These are phyloP conservation scores for Burhinus bistriatus DNA, from an alignment of 2,113 vertebrate genomes.

Conservation along the genomic window DNA sequence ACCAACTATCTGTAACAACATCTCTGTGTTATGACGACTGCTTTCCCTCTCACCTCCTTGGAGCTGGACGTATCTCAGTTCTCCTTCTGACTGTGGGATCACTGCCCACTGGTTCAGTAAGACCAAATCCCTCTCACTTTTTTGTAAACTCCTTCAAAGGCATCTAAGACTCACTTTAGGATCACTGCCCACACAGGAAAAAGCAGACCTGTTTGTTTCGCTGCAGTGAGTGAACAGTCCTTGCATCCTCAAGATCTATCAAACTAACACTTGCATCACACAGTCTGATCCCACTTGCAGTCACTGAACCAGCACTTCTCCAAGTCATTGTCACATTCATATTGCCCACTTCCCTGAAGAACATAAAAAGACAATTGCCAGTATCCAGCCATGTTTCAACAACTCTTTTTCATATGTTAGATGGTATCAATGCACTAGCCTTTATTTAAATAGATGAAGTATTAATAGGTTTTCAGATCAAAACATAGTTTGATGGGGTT, in stretches of 20 bases:
- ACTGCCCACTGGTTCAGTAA: not conserved
- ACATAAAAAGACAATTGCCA: not conserved
- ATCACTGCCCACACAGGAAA: not conserved
- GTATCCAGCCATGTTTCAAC: not conserved
- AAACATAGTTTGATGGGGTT: not conserved
- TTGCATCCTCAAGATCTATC: not conserved
- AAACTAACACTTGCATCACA: not conserved
- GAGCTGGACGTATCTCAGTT: not conserved
- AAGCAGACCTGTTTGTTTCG: not conserved
- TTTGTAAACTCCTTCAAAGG: not conserved
- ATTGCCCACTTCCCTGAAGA: not conserved
- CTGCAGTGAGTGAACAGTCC: not conserved
- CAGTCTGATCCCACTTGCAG: not conserved
- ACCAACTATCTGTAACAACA: not conserved
- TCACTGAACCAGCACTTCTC: not conserved
- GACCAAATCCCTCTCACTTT: not conserved
- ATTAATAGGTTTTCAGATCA: not conserved
- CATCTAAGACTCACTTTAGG: not conserved
- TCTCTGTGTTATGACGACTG: rapidly evolving
- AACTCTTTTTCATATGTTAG: not conserved
- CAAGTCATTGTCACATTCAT: not conserved
- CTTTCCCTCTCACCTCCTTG: not conserved
- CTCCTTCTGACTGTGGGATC: not conserved
- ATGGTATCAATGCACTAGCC: not conserved
- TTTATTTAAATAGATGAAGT: not conserved